phyloP scores from a whole-genome alignment of 2,797 vertebrate genomes.

The Clarias platycephalus region DNA sequence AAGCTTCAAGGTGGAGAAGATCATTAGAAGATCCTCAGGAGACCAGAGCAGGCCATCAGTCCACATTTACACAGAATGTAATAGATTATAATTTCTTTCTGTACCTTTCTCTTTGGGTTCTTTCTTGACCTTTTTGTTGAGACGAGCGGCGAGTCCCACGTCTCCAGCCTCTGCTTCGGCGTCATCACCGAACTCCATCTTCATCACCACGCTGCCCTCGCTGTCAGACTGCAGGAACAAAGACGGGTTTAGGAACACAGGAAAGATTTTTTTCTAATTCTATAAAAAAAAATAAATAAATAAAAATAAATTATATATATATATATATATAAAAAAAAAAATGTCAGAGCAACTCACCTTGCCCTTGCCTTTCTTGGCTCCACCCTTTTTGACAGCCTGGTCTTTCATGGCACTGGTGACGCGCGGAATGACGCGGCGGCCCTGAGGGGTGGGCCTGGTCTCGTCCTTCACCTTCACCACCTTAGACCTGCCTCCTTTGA shows the following conservation, averaged over 20 bases:
- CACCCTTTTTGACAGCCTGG: constrained; percentile 82
- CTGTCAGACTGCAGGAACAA: constrained; percentile 62
- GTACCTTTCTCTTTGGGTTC: constrained; percentile 69
- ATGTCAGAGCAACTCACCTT: constrained; percentile 11
- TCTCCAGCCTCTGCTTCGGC: constrained; percentile 59
- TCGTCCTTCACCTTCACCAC: constrained; percentile 80
- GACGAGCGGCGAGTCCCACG: constrained; percentile 66
- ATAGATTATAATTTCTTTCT: no score
- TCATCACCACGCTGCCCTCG: constrained; percentile 71
- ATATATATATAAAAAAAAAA: no score
- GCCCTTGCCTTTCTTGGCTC: constrained; percentile 74
- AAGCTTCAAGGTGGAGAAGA: constrained; percentile 46
- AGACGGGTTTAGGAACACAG: background rate
- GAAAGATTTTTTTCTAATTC: no score
- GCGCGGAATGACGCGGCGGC: constrained; percentile 83
- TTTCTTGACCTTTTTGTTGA: constrained; percentile 75
- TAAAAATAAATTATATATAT: no score
- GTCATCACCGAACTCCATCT: constrained; percentile 79
- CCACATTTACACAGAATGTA: background rate
- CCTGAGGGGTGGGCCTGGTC: constrained; percentile 85
- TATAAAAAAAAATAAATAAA: no score
- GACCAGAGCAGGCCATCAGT: background rate
- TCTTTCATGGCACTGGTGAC: constrained; percentile 91
- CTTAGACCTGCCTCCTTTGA: constrained; percentile 74
- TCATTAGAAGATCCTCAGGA: background rate